phyloP scores from a whole-genome alignment of 2,113 vertebrate genomes.

The Centropus bengalensis region DNA sequence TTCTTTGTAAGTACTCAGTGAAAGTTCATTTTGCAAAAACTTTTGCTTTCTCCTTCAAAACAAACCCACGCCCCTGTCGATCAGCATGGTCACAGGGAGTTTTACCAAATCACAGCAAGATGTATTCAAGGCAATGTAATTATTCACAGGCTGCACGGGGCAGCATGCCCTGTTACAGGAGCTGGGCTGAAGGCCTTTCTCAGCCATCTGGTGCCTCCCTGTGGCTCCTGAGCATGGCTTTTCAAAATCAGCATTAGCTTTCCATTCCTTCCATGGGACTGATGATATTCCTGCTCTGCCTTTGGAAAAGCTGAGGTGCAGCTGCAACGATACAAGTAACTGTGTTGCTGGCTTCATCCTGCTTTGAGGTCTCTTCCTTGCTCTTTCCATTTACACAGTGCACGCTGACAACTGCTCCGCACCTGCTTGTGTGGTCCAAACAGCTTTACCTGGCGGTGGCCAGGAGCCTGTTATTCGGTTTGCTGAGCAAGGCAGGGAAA shows the following conservation, averaged over 20 bases:
- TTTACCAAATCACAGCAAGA: not conserved
- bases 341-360: not conserved
- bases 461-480: not conserved
- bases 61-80: not conserved
- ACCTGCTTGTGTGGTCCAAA: rapidly evolving
- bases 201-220: conserved; percentile 49
- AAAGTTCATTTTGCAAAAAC: not conserved
- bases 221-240: not conserved
- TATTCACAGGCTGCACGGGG: not conserved
- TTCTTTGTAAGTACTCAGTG: not conserved
- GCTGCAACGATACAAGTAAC: not conserved
- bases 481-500: not conserved
- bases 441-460: not conserved
- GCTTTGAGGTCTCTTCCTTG: not conserved
- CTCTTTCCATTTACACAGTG: not conserved
- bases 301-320: not conserved
- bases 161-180: not conserved
- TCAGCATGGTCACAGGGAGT: not conserved
- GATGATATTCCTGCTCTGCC: not conserved
- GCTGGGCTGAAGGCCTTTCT: not conserved
- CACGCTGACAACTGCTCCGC: not conserved
- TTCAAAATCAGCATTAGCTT: not conserved
- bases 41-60: not conserved
- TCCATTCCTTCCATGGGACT: not conserved
- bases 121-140: not conserved